Evolutionary conservation across 2,888 invertebrate genomes (phyloP).

Genomic region (Caenorhabditis becei): DNA sequence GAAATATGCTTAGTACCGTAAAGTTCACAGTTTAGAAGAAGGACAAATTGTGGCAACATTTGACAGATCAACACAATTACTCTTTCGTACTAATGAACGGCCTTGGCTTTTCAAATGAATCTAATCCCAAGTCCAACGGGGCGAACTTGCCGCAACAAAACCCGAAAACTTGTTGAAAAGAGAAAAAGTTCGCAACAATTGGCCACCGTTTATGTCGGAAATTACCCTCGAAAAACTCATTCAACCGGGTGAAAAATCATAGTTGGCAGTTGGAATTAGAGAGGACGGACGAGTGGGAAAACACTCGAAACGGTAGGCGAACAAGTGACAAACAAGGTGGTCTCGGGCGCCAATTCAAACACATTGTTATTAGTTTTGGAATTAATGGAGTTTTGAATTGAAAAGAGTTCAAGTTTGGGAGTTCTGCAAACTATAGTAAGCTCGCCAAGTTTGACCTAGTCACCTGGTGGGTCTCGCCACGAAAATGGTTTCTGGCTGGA

Average conservation of each 20-base stretch:
- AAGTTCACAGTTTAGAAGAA: too few species aligned
- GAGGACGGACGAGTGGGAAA: conserved; percentile 8
- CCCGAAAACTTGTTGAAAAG: too few species aligned
- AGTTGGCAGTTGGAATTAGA: not conserved
- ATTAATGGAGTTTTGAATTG: not conserved
- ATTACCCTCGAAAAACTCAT: conserved; percentile 11
- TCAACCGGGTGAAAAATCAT: not conserved
- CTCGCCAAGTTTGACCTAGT: too few species aligned
- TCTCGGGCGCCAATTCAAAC: conserved; percentile 20
- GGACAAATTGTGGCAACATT: too few species aligned
- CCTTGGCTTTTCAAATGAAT: not conserved
- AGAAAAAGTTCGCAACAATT: not conserved
- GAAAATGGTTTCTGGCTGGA: too few species aligned
- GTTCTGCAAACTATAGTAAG: too few species aligned
- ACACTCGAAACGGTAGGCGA: conserved; percentile 12
- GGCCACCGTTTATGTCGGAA: not conserved
- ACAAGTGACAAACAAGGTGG: conserved; percentile 32
- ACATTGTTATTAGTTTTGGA: not conserved
- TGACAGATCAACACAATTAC: not conserved
- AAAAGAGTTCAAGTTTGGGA: not conserved
- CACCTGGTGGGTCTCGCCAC: too few species aligned
- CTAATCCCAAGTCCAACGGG: not conserved
- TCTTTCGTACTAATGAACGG: not conserved
- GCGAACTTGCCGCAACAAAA: not conserved
- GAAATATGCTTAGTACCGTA: too few species aligned